Evolutionary conservation across 1,140 invertebrate genomes (phyloP).

Genomic region (Xylocopa sonorina): DNA sequence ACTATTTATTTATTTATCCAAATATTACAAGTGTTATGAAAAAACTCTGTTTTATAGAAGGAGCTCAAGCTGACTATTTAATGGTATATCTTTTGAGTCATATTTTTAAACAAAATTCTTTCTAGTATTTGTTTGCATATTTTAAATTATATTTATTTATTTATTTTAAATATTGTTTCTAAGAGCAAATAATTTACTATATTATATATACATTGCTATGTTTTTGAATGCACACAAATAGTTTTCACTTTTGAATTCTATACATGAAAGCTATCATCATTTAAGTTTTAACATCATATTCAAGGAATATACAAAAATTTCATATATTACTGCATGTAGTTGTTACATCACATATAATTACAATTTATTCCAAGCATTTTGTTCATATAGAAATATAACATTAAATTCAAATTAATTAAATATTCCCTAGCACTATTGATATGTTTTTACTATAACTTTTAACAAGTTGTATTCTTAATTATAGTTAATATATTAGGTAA

Average conservation of each 20-base stretch:
- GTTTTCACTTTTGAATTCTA: slow-evolving; percentile 7
- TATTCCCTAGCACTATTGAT: background rate
- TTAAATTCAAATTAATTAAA: background rate
- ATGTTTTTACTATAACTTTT: background rate
- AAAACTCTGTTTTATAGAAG: slow-evolving; percentile 47
- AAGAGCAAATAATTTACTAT: slow-evolving; percentile 1
- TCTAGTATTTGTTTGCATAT: slow-evolving; percentile 34
- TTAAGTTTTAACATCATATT: slow-evolving; percentile 23
- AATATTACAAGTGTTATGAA: slow-evolving; percentile 8
- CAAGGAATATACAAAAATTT: background rate
- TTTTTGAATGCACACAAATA: slow-evolving; percentile 44
- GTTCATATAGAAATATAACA: background rate
- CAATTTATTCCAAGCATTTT: background rate
- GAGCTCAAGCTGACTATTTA: slow-evolving; percentile 42
- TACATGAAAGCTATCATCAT: slow-evolving; percentile 8
- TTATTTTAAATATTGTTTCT: slow-evolving; percentile 1
- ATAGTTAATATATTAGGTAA: background rate
- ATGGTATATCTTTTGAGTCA: slow-evolving; percentile 47
- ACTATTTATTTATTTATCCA: slow-evolving; percentile 11
- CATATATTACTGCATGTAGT: slow-evolving; percentile 38
- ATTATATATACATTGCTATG: slow-evolving; percentile 15
- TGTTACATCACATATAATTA: slow-evolving; percentile 16
- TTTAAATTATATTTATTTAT: slow-evolving; percentile 19
- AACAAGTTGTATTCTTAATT: slow-evolving; percentile 8
- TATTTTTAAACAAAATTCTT: slow-evolving; percentile 28